Evolutionary conservation across 1,140 invertebrate species (phyloP).

Genomic region (Drosophila setifemur): DNA sequence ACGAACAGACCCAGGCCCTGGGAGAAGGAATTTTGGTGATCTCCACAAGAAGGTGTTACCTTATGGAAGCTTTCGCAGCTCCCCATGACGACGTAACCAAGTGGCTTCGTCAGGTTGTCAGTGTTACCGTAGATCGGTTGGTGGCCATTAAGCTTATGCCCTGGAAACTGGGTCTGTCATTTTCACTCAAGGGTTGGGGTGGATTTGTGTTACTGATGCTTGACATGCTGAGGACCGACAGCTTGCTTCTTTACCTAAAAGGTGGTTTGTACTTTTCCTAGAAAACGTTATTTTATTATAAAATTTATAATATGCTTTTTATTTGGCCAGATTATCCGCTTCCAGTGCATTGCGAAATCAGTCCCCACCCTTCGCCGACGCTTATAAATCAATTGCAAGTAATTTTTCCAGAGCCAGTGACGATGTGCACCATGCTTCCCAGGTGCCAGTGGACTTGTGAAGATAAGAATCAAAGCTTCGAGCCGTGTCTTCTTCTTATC

Average conservation of each 20-base stretch:
- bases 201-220: conserved; percentile 65
- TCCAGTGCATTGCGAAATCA: conserved; percentile 82
- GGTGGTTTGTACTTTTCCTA: conserved; percentile 26
- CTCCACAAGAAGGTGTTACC: conserved; percentile 84
- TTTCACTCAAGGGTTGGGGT: conserved; percentile 56
- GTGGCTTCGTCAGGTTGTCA: conserved; percentile 64
- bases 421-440: conserved; percentile 83
- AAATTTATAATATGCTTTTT: not conserved
- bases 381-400: conserved; percentile 55
- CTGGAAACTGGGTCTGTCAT: conserved; percentile 73
- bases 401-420: conserved; percentile 61
- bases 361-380: conserved; percentile 73
- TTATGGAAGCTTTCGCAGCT: conserved; percentile 83
- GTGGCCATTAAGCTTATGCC: conserved; percentile 57
- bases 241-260: conserved; percentile 61
- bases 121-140: conserved; percentile 57
- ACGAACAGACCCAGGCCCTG: conserved; percentile 59
- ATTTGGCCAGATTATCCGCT: conserved; percentile 82
- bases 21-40: conserved; percentile 84
- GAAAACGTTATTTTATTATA: not conserved
- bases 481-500: conserved; percentile 75
- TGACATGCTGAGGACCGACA: conserved; percentile 70
- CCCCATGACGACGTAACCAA: conserved; percentile 82
- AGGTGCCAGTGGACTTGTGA: conserved; percentile 77
- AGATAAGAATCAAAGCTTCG: conserved; percentile 60